phyloP scores from a whole-genome alignment of 1,140 invertebrate species.

The Drosophila quadrilineata region DNA sequence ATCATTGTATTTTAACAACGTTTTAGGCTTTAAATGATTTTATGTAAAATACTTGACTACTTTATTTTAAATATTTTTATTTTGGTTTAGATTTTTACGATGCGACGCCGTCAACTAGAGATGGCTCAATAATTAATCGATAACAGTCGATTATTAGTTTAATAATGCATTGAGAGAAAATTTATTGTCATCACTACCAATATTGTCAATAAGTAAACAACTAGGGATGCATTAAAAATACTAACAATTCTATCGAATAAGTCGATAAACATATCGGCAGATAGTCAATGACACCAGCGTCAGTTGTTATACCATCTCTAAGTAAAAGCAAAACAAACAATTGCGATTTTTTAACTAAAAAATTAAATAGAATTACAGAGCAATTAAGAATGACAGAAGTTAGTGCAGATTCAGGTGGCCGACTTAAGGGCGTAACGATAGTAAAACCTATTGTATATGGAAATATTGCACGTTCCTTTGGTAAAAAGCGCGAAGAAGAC shows the following conservation, averaged over 20 bases:
- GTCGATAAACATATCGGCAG: no score
- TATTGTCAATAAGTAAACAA: no score
- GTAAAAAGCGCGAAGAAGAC: conserved; percentile 98
- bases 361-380: neutral
- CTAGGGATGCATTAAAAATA: no score
- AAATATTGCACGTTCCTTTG: conserved; percentile 97
- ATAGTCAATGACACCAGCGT: neutral
- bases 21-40: neutral
- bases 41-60: neutral
- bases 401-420: conserved; percentile 90
- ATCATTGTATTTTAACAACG: conserved; percentile 81
- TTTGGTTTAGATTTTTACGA: neutral
- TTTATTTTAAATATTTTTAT: neutral
- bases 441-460: conserved; percentile 99
- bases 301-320: neutral
- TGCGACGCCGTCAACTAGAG: no score
- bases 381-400: conserved; percentile 88
- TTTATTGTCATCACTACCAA: no score
- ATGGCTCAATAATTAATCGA: no score
- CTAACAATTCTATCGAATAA: no score
- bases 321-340: neutral
- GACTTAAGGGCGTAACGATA: conserved; percentile 93
- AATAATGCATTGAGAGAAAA: no score
- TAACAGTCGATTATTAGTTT: no score
- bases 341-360: neutral